Evolutionary conservation across 1,140 invertebrate genomes (phyloP).

Genomic region (Bombus haemorrhoidalis): DNA sequence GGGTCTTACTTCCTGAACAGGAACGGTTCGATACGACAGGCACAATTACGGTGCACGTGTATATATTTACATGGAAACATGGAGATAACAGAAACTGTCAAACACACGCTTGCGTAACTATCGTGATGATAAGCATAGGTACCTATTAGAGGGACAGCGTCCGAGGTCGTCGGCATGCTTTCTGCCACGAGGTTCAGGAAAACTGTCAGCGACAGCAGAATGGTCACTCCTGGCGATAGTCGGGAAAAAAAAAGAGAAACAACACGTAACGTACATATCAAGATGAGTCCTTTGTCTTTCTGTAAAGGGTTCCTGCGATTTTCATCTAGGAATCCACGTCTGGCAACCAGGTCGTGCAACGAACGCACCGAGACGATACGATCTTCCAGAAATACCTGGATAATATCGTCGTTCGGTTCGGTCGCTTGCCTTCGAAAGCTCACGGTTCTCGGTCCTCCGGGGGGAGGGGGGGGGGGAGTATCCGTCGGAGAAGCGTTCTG

Average conservation of each 20-base stretch:
- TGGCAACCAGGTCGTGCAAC: neutral
- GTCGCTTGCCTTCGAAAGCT: neutral
- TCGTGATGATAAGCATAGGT: constrained; percentile 70
- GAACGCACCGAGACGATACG: neutral
- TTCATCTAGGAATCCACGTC: no score
- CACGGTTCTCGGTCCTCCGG: no score
- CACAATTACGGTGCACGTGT: constrained; percentile 22
- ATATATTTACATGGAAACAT: constrained; percentile 59
- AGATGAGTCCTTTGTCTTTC: neutral
- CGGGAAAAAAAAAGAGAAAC: neutral
- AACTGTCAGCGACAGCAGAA: constrained; percentile 98
- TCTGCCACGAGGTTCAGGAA: constrained; percentile 97
- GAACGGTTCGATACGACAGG: constrained; percentile 14
- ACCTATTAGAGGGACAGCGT: constrained; percentile 90
- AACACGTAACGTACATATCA: constrained; percentile 40
- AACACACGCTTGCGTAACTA: constrained; percentile 62
- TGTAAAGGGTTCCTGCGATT: neutral
- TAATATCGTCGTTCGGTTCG: neutral
- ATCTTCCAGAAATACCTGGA: neutral
- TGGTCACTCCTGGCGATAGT: constrained; percentile 94
- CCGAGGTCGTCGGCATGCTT: constrained; percentile 95
- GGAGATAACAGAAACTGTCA: constrained; percentile 28
- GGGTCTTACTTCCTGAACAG: neutral
- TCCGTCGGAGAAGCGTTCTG: neutral
- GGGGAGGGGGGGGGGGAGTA: no score